Conservation (phyloP, 2,888 invertebrate species). For the Sinopyrophorus schimmeli region DNA sequence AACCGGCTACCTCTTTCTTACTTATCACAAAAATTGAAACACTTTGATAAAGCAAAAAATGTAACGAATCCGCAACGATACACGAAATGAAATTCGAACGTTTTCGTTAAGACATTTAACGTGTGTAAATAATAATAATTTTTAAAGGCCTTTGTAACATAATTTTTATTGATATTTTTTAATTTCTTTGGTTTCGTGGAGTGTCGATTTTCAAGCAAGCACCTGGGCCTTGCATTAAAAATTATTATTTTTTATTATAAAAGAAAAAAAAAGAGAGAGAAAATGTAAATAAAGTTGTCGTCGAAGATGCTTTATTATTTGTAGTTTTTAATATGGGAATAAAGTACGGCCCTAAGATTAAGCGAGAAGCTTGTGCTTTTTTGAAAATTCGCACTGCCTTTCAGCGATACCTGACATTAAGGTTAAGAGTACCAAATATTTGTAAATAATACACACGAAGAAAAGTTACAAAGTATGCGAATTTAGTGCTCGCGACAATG, state of each 20-base stretch:
- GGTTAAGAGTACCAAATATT: conserved; percentile 46
- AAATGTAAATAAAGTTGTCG: too few species aligned
- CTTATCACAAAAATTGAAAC: too few species aligned
- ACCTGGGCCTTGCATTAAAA: conserved; percentile 5
- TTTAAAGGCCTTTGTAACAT: conserved; percentile 25
- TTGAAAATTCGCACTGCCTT: conserved; percentile 31
- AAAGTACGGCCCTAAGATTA: neutral
- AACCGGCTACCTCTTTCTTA: neutral
- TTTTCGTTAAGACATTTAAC: too few species aligned
- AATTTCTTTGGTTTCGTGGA: conserved; percentile 24
- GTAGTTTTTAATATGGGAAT: too few species aligned
- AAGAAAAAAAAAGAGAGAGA: too few species aligned
- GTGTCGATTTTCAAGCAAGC: conserved; percentile 23
- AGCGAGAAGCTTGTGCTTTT: conserved; percentile 16
- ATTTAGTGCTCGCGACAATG: conserved; percentile 35
- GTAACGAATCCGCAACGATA: conserved; percentile 1
- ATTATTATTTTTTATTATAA: too few species aligned
- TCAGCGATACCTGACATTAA: conserved; percentile 45
- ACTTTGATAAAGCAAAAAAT: neutral
- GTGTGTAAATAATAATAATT: conserved; percentile 29
- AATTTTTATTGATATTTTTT: conserved; percentile 14
- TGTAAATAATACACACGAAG: conserved; percentile 41
- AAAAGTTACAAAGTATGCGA: conserved; percentile 4
- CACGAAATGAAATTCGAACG: conserved; percentile 15
- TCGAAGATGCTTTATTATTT: too few species aligned